Evolutionary conservation across 2,888 invertebrate species (phyloP).

Genomic region (Carpatolechia fugitivella): DNA sequence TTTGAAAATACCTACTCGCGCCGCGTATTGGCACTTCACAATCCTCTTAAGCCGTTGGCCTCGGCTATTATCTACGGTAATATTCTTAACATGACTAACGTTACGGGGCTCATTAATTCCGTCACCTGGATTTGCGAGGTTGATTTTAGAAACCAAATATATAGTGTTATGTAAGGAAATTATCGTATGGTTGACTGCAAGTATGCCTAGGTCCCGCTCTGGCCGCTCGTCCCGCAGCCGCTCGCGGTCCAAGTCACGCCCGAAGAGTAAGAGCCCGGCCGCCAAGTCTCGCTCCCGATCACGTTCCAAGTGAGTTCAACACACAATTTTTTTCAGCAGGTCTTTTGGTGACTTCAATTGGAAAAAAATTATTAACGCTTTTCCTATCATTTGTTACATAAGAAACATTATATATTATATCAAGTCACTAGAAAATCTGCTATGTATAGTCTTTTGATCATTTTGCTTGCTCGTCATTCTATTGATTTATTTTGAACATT

Average conservation of each 20-base stretch:
- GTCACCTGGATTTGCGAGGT: too few species aligned
- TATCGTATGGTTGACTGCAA: neutral
- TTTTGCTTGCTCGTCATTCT: neutral
- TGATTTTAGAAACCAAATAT: too few species aligned
- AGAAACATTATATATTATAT: neutral
- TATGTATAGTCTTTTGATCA: neutral
- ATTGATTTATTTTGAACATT: too few species aligned
- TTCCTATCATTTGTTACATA: too few species aligned
- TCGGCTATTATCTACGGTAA: too few species aligned
- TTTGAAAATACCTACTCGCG: too few species aligned
- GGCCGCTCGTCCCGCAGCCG: constrained; percentile 70
- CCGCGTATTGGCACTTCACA: too few species aligned
- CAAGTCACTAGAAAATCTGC: neutral
- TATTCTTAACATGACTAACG: too few species aligned
- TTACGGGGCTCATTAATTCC: too few species aligned
- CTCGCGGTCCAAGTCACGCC: constrained; percentile 81
- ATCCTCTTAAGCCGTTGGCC: too few species aligned
- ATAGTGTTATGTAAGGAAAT: neutral
- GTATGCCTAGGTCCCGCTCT: constrained; percentile 41
- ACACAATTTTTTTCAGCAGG: constrained; percentile 6
- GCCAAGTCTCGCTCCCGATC: constrained; percentile 88
- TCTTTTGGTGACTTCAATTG: constrained; percentile 20
- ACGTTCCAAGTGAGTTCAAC: constrained; percentile 84
- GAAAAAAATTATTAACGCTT: too few species aligned
- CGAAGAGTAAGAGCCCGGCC: constrained; percentile 87